A percentile compares a stretch with the other conserved stretches of the same genome.
Conservation (phyloP, 64 coral and sea anemone genomes). For the Porites australiensis region DNA sequence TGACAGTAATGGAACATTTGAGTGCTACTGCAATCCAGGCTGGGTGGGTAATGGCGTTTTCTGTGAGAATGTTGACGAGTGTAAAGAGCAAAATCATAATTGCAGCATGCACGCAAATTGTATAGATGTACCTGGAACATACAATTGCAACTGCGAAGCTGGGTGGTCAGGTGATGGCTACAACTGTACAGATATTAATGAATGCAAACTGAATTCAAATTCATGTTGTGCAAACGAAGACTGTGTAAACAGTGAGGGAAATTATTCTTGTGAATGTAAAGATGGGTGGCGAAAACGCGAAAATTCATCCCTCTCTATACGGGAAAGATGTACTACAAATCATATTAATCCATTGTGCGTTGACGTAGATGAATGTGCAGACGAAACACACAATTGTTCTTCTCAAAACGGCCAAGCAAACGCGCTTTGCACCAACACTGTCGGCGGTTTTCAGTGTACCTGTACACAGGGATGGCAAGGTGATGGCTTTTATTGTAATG, state of each 20-base stretch:
- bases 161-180: conserved; percentile 64
- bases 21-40: conserved; percentile 72
- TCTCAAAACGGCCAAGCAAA: conserved; percentile 44
- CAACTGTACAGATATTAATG: conserved; percentile 71
- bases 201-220: conserved; percentile 45
- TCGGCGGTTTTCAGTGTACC: conserved; percentile 65
- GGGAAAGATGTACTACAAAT: not conserved
- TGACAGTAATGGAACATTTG: conserved; percentile 74
- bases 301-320: not conserved
- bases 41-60: conserved; percentile 79
- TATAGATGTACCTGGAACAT: conserved; percentile 55
- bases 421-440: conserved; percentile 48
- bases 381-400: conserved; percentile 73
- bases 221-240: conserved; percentile 78
- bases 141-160: conserved; percentile 47
- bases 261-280: conserved; percentile 60
- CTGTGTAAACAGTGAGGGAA: conserved; percentile 67
- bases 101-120: conserved; percentile 66
- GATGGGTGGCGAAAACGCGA: conserved; percentile 56
- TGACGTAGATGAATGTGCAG: conserved; percentile 73
- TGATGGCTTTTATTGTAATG: conserved; percentile 70
- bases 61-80: conserved; percentile 82
- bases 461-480: conserved; percentile 67
- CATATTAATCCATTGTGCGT: conserved; percentile 26
- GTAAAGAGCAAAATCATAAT: conserved; percentile 45